Conservation (phyloP, 2,113 vertebrate species). For the Rafetus swinhoei region DNA sequence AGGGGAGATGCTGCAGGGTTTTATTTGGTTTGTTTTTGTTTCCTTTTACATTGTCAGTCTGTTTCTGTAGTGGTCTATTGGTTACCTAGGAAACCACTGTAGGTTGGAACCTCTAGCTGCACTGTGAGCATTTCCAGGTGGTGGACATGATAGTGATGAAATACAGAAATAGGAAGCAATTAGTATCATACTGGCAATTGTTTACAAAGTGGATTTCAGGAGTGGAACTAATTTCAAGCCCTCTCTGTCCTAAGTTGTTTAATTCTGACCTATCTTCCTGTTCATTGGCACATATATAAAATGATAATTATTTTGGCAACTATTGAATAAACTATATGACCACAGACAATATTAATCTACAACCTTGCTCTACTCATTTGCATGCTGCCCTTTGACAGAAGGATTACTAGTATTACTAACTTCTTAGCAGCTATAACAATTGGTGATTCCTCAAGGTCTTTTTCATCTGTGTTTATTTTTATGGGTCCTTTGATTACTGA, state of each 20-base stretch:
- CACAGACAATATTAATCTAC: background rate
- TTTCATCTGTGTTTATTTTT: too few species aligned
- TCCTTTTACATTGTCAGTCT: background rate
- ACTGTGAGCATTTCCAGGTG: background rate
- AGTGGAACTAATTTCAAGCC: background rate
- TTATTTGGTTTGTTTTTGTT: background rate
- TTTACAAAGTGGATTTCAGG: background rate
- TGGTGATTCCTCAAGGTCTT: too few species aligned
- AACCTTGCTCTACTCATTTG: background rate
- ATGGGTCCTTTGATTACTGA: too few species aligned
- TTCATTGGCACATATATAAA: background rate
- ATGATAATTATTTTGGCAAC: background rate
- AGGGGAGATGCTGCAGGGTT: background rate
- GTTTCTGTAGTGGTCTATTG: background rate
- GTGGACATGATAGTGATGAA: background rate
- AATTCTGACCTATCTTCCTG: background rate
- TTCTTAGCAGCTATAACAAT: background rate
- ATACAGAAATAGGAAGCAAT: background rate
- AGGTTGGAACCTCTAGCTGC: background rate
- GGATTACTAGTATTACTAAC: background rate
- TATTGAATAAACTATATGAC: background rate
- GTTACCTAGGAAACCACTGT: constrained; percentile 68
- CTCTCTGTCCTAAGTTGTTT: background rate
- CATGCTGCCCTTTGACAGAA: fast-evolving
- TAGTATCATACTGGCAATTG: background rate